Evolutionary conservation across 2,113 vertebrate genomes (phyloP).

Genomic region (Prionailurus bengalensis): DNA sequence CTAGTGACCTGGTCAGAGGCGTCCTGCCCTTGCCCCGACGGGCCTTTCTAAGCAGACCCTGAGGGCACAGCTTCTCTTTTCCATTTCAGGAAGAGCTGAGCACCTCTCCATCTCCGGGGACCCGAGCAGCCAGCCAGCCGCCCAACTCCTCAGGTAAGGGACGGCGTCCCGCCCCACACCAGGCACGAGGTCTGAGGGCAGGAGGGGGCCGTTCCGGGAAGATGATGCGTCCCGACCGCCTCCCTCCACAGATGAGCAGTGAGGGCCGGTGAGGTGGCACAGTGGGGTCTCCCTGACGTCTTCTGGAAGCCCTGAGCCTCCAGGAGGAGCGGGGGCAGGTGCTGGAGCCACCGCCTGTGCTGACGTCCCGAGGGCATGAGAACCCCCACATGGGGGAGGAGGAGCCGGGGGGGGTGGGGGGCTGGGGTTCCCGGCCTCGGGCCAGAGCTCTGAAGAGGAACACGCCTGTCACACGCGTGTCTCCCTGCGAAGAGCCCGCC

Average conservation of each 20-base stretch:
- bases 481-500: background rate
- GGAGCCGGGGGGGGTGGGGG: rapidly evolving
- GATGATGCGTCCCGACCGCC: rapidly evolving
- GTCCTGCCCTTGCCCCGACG: background rate
- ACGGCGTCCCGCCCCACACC: rapidly evolving
- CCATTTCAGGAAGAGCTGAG: conserved; percentile 93
- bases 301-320: background rate
- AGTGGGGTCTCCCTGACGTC: rapidly evolving
- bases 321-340: background rate
- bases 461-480: rapidly evolving
- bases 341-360: background rate
- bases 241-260: rapidly evolving
- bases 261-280: rapidly evolving
- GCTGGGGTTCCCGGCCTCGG: background rate
- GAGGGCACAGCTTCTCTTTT: conserved; percentile 39
- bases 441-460: background rate
- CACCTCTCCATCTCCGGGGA: conserved; percentile 92
- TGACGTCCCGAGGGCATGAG: background rate
- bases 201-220: rapidly evolving
- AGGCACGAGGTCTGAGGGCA: rapidly evolving
- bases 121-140: conserved; percentile 91
- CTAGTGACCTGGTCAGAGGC: rapidly evolving
- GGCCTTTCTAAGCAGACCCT: background rate
- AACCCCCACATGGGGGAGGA: rapidly evolving
- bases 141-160: conserved; percentile 94